A percentile compares a stretch with the other conserved stretches of the same genome.
Conservation (phyloP, 2,113 vertebrate genomes). For the Martes martes region DNA sequence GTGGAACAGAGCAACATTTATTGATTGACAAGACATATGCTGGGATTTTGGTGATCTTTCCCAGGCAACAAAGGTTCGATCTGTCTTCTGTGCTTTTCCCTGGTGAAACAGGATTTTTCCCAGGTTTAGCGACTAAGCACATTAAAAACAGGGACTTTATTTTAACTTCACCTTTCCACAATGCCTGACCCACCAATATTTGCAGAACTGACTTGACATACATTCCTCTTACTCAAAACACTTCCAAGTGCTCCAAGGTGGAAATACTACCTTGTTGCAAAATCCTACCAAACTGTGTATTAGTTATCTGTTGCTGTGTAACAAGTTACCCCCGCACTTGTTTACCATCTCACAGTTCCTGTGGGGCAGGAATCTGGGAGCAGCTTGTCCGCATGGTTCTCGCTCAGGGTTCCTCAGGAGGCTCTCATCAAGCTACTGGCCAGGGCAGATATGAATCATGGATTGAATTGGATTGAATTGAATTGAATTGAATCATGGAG, state of each 20-base stretch:
- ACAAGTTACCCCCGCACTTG: neutral
- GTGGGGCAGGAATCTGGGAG: neutral
- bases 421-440: neutral
- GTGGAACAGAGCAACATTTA: neutral
- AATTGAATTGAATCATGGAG: neutral
- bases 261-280: neutral
- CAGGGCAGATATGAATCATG: neutral
- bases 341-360: neutral
- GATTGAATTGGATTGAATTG: too few species aligned
- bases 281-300: neutral
- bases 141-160: neutral
- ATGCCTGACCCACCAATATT: neutral
- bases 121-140: neutral
- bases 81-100: neutral
- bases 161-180: neutral
- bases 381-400: neutral
- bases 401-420: neutral
- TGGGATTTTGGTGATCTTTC: neutral
- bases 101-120: neutral
- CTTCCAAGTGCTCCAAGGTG: neutral
- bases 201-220: neutral
- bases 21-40: neutral
- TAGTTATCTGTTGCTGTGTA: neutral
- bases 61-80: neutral
- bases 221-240: neutral